Evolutionary conservation across 2,888 invertebrate species (phyloP).

Genomic region (Apotomis betuletana): DNA sequence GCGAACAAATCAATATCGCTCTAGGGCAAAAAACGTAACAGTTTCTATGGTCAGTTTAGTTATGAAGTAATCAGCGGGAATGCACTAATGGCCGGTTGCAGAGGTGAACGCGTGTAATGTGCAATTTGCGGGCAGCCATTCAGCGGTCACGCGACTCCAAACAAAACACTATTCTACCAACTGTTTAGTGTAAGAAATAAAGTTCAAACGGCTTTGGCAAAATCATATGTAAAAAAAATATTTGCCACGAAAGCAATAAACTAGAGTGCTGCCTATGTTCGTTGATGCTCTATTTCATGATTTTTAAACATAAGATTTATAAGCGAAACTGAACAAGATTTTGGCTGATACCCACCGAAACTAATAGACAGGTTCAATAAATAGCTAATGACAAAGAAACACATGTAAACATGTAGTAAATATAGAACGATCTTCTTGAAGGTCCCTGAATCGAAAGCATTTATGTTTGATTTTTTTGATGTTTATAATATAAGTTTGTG

Average conservation of each 20-base stretch:
- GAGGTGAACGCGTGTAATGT: constrained; percentile 73
- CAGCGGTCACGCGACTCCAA: constrained; percentile 72
- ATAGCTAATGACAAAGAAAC: too few relatives aligned
- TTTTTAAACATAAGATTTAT: too few relatives aligned
- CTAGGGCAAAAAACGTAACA: constrained; percentile 67
- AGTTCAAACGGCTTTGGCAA: constrained; percentile 17
- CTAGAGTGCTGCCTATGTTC: background rate
- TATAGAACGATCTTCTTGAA: too few relatives aligned
- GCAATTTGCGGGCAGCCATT: constrained; percentile 75
- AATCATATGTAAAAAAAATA: constrained; percentile 17
- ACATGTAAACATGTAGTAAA: too few relatives aligned
- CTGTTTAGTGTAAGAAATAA: constrained; percentile 13
- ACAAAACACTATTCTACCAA: constrained; percentile 35
- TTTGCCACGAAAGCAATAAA: constrained; percentile 27
- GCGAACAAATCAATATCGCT: constrained; percentile 54
- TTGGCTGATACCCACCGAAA: too few relatives aligned
- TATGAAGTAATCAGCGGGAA: constrained; percentile 78
- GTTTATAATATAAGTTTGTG: too few relatives aligned
- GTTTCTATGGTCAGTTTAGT: constrained; percentile 74
- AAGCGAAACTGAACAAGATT: too few relatives aligned
- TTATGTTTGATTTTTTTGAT: too few relatives aligned
- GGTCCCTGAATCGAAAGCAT: too few relatives aligned
- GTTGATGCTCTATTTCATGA: background rate
- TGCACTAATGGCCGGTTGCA: constrained; percentile 79
- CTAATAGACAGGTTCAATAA: too few relatives aligned